Conservation (phyloP, 2,113 vertebrate species). For the Pangasianodon gigas region DNA sequence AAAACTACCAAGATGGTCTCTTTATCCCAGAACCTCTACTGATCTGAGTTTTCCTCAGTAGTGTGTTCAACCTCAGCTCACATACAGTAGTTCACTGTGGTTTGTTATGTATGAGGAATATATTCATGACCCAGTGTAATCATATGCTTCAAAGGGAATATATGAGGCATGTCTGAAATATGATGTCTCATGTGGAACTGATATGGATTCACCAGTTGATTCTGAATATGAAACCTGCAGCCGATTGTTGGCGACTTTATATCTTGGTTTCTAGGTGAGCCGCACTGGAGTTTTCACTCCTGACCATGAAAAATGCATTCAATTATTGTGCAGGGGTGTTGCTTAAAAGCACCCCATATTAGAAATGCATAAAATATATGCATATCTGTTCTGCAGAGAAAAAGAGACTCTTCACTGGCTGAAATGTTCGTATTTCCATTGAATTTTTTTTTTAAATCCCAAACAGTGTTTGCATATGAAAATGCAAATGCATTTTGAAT, state of each 20-base stretch:
- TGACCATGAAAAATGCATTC: slow-evolving; percentile 64
- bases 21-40: not conserved
- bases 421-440: slow-evolving; percentile 61
- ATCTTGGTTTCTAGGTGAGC: slow-evolving; percentile 56
- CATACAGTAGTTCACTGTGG: not conserved
- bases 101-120: slow-evolving; percentile 44
- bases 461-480: slow-evolving; percentile 63
- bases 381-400: slow-evolving; percentile 60
- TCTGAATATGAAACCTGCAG: slow-evolving; percentile 53
- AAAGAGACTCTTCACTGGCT: slow-evolving; percentile 59
- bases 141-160: slow-evolving; percentile 48
- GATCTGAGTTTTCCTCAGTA: not conserved
- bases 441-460: slow-evolving; percentile 64
- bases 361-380: slow-evolving; percentile 64
- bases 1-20: not conserved
- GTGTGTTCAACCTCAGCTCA: slow-evolving; percentile 25
- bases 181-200: slow-evolving; percentile 28
- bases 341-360: slow-evolving; percentile 61
- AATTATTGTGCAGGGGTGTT: slow-evolving; percentile 64
- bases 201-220: slow-evolving; percentile 51
- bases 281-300: slow-evolving; percentile 51
- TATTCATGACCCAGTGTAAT: slow-evolving; percentile 53
- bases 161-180: slow-evolving; percentile 43
- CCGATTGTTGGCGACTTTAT: slow-evolving; percentile 52
- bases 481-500: slow-evolving; percentile 71